Evolutionary conservation across 2,888 invertebrate genomes (phyloP), one percentile per base, ranked within the genome.

Genomic region (Eurytoma californica): DNA sequence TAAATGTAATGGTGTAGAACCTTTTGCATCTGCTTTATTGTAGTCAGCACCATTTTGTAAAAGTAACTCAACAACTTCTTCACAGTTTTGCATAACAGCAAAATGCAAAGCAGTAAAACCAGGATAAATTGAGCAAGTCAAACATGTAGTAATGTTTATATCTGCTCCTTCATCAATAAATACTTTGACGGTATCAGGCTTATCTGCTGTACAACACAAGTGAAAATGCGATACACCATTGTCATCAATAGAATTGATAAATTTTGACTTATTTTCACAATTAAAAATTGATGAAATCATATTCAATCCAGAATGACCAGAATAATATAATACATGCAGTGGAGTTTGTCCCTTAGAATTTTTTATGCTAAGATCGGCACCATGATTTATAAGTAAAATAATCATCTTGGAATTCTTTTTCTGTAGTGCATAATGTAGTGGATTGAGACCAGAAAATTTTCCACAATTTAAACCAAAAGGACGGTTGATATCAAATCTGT

Each of bases 221-320:
- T 24, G 68, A 20, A 68, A 68, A 47, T 68, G 68, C 13, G 68
- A 47, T 13, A 51, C 5, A 1, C 68, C 51, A n/a, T 55, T 20
- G 3, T 55, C 30, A 30, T 68, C 68, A 28, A 16, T 20, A 7
- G 68, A 55, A 30, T 68, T 55, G 53, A 16, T 12, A 18, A 13
- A 68, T 18, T 28, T 28, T 18, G 3, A 0, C 16, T 13, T 5
- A 4, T 68, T 16, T 24, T 24, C 24, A 24, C 24, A 2, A 24
- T 24, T 24, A 24, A 24, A 24, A 24, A 2, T 2, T 24, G 24
- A 24, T 24, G 24, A 2, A 1, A 24, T 24, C 24, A 24, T 24
- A 24, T 2, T 24, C 24, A 24, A 24, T 24, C 24, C 24, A 24
- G 2, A 7, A 30, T 28, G 28, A 1, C n/a, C 30, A n/a, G 7